A percentile compares a stretch with the other conserved stretches of the same genome.
These are phyloP conservation scores for Meandrusa payeni DNA, from an alignment of 2,888 invertebrate genomes.

Conservation along the genomic window DNA sequence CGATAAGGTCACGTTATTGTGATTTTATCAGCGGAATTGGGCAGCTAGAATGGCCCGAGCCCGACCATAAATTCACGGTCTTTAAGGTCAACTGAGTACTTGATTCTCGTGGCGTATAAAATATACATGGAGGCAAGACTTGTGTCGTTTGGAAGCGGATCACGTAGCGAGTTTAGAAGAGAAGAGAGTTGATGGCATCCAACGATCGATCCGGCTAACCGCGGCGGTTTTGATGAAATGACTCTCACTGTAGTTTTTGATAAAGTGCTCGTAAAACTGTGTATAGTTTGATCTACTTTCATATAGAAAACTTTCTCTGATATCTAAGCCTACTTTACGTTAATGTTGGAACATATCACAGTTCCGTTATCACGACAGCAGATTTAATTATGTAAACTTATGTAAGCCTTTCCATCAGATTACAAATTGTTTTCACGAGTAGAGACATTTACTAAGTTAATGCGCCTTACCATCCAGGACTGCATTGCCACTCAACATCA, in stretches of 20 bases:
- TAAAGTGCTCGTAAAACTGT: constrained; percentile 1
- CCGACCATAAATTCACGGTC: constrained; percentile 21
- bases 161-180: constrained; percentile 23
- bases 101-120: constrained; percentile 18
- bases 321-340: no score
- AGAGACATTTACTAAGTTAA: no score
- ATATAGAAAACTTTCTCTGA: no score
- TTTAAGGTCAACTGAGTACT: constrained; percentile 24
- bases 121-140: constrained; percentile 18
- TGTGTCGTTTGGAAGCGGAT: constrained; percentile 4
- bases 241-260: background rate
- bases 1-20: constrained; percentile 22
- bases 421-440: no score
- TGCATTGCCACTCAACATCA: no score
- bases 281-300: constrained; percentile 7
- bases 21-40: constrained; percentile 23
- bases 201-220: constrained; percentile 13
- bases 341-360: no score
- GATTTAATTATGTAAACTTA: no score
- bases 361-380: no score
- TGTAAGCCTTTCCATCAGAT: no score
- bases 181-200: constrained; percentile 15
- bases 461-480: no score
- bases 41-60: constrained; percentile 9
- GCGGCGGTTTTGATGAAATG: constrained; percentile 13